These are phyloP conservation scores for Orthonychiurus folsomi DNA, from an alignment of 2,888 invertebrate genomes.

Conservation along the genomic window DNA sequence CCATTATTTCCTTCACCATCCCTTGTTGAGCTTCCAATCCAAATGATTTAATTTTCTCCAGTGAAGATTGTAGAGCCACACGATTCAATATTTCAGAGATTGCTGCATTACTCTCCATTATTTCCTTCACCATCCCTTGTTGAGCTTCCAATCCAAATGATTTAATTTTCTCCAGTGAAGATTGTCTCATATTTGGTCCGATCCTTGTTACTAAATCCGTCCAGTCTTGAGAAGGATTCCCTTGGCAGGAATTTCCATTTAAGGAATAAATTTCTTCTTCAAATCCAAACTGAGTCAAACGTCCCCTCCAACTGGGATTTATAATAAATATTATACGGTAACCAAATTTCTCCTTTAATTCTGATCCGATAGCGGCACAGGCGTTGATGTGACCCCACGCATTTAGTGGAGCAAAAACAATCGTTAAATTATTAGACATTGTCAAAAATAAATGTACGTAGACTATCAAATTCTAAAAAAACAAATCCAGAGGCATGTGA, in stretches of 20 bases:
- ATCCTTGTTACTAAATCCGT: background rate
- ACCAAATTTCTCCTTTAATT: background rate
- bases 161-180: background rate
- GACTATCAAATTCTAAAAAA: no score
- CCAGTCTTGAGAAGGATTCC: background rate
- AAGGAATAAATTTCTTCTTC: background rate
- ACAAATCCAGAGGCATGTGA: no score
- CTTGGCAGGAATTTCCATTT: no score
- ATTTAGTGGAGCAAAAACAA: background rate
- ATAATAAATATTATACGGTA: background rate
- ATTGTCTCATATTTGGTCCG: background rate
- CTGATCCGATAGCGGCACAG: background rate
- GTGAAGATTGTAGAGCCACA: background rate
- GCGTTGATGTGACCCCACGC: background rate
- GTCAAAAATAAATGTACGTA: no score
- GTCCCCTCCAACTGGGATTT: background rate
- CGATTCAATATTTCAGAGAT: background rate
- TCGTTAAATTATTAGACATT: background rate
- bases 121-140: background rate
- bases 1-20: background rate
- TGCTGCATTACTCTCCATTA: background rate
- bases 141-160: background rate
- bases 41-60: background rate
- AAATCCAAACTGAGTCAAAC: no score
- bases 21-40: background rate